These are phyloP conservation scores for Beaufortia kweichowensis DNA, from an alignment of 2,113 vertebrate species.

Conservation along the genomic window DNA sequence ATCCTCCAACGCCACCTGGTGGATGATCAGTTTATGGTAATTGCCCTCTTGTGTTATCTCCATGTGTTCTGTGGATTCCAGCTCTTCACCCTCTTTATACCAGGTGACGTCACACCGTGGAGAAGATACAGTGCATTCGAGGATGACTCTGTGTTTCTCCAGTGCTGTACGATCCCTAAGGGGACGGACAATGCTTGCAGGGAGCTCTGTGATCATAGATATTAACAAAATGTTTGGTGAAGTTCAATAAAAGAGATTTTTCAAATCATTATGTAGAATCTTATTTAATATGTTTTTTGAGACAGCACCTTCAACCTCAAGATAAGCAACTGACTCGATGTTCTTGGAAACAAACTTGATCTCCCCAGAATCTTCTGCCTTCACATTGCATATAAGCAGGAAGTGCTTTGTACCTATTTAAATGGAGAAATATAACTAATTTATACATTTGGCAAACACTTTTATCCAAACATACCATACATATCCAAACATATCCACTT, in stretches of 20 bases:
- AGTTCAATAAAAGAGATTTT: not conserved
- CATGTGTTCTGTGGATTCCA: slow-evolving; percentile 78
- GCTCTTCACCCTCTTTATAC: slow-evolving; percentile 78
- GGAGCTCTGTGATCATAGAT: slow-evolving; percentile 72
- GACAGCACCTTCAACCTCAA: slow-evolving; percentile 83
- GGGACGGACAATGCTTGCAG: slow-evolving; percentile 85
- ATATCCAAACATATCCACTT: too few relatives aligned
- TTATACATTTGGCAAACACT: too few relatives aligned
- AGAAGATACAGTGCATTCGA: slow-evolving; percentile 88
- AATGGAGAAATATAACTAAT: not conserved
- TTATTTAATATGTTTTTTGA: not conserved
- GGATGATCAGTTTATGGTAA: slow-evolving; percentile 87
- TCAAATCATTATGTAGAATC: not conserved
- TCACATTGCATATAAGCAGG: slow-evolving; percentile 81
- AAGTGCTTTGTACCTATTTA: slow-evolving; percentile 84
- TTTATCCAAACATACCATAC: too few relatives aligned
- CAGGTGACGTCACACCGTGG: slow-evolving; percentile 78
- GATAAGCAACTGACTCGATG: slow-evolving; percentile 74
- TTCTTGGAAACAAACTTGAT: slow-evolving; percentile 79
- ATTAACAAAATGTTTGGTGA: not conserved
- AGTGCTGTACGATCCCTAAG: slow-evolving; percentile 88
- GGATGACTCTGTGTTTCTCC: slow-evolving; percentile 83
- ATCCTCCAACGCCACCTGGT: slow-evolving; percentile 77
- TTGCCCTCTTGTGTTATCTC: slow-evolving; percentile 84
- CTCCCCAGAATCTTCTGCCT: slow-evolving; percentile 81